Percentiles rank a stretch among this genome's conserved stretches.
These are phyloP conservation scores for Trachelus tabidus DNA, from an alignment of 2,888 invertebrate genomes.

Conservation along the genomic window DNA sequence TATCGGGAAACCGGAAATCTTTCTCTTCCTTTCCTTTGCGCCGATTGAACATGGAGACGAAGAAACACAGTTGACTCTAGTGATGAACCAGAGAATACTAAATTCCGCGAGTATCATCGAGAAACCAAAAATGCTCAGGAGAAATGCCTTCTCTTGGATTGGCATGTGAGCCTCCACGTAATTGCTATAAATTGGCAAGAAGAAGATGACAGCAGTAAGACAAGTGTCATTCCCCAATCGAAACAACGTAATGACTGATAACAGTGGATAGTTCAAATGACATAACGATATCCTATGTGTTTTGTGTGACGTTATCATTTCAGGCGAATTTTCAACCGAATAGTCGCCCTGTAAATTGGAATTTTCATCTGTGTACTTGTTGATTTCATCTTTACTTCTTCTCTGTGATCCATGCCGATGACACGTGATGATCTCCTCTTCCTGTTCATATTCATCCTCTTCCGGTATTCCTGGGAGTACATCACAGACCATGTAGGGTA, in stretches of 20 bases:
- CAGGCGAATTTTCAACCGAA: neutral
- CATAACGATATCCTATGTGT: neutral
- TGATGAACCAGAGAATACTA: neutral
- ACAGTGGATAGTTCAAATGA: slow-evolving; percentile 1
- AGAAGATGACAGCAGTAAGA: slow-evolving; percentile 4
- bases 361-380: neutral
- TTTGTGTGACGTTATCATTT: neutral
- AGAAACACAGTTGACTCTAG: neutral
- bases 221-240: slow-evolving; percentile 11
- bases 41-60: neutral
- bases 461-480: slow-evolving; percentile 16
- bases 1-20: neutral
- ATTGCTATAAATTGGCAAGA: slow-evolving; percentile 7
- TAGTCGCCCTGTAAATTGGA: neutral
- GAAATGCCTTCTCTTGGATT: slow-evolving; percentile 18
- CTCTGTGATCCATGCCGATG: neutral
- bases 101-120: slow-evolving; percentile 10
- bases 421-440: neutral
- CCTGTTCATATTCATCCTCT: neutral
- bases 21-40: neutral
- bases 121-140: slow-evolving; percentile 15
- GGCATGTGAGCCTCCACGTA: slow-evolving; percentile 5
- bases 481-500: neutral
- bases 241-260: slow-evolving; percentile 9
- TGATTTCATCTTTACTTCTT: neutral